These are phyloP conservation scores for Poecilus cupreus DNA, from an alignment of 2,888 invertebrate genomes.

Conservation along the genomic window DNA sequence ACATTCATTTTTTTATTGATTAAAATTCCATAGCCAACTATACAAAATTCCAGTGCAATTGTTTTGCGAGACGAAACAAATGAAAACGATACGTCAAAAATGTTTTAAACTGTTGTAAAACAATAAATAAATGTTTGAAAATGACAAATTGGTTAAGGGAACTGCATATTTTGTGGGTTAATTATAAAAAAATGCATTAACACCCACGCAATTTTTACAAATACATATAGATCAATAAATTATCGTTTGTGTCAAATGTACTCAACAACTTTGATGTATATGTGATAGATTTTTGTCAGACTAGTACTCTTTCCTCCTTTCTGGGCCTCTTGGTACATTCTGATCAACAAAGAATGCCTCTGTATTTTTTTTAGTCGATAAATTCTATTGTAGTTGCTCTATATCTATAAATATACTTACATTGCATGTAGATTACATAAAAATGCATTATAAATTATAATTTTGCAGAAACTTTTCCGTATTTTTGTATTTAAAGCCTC, in stretches of 20 bases:
- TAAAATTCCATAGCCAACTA: not conserved
- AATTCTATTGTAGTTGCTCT: not conserved
- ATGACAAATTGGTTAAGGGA: not conserved
- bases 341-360: not conserved
- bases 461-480: not conserved
- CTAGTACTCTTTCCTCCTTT: conserved; percentile 3
- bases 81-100: too few species aligned
- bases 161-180: not conserved
- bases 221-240: conserved; percentile 29
- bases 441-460: not conserved
- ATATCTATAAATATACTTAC: not conserved
- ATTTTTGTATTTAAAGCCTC: not conserved
- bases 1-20: not conserved
- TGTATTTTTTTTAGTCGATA: not conserved
- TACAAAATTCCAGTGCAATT: too few species aligned
- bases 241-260: conserved; percentile 7
- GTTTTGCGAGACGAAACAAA: too few species aligned
- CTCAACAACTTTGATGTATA: not conserved
- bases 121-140: not conserved
- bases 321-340: conserved; percentile 41
- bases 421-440: not conserved
- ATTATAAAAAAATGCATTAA: not conserved
- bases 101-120: not conserved
- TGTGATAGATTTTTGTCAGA: conserved; percentile 40
- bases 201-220: not conserved